phyloP scores from a whole-genome alignment of 2,888 invertebrate genomes.

The Hydrotaea diabolus region DNA sequence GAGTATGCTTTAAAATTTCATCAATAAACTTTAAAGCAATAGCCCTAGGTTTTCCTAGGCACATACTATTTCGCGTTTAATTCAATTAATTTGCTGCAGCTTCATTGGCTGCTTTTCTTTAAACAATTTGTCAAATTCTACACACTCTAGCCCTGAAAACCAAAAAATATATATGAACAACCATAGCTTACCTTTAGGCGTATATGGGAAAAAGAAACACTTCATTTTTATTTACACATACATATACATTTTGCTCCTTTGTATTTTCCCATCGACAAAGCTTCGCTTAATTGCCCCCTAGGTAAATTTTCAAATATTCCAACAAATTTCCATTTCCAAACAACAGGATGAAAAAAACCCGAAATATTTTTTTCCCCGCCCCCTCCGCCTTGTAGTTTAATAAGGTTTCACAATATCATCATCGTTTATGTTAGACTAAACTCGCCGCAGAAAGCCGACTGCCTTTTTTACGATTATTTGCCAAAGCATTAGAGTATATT shows the following conservation, averaged over 20 bases:
- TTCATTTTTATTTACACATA: background rate
- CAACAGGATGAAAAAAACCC: background rate
- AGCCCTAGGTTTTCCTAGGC: background rate
- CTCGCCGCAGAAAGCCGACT: too few relatives aligned
- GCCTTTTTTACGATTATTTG: constrained; percentile 37
- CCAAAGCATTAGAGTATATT: constrained; percentile 46
- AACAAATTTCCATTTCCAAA: constrained; percentile 11
- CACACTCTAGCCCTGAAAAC: background rate
- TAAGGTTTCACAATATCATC: background rate
- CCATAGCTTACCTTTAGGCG: constrained; percentile 1
- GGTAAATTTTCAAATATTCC: background rate
- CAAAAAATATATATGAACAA: background rate
- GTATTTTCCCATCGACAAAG: background rate
- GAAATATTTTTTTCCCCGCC: background rate
- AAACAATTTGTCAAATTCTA: constrained; percentile 4
- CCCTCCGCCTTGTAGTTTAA: background rate
- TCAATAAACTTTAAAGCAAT: background rate
- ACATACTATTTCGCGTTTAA: background rate
- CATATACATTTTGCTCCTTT: too few relatives aligned
- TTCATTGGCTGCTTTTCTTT: background rate
- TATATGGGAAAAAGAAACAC: background rate
- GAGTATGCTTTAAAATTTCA: background rate
- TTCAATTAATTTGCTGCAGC: background rate
- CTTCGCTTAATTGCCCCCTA: background rate
- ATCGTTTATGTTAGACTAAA: background rate